Percentiles rank a stretch among this genome's conserved stretches.
Conservation (phyloP, 2,797 vertebrate species). For the Phyllotis vaccarum region DNA sequence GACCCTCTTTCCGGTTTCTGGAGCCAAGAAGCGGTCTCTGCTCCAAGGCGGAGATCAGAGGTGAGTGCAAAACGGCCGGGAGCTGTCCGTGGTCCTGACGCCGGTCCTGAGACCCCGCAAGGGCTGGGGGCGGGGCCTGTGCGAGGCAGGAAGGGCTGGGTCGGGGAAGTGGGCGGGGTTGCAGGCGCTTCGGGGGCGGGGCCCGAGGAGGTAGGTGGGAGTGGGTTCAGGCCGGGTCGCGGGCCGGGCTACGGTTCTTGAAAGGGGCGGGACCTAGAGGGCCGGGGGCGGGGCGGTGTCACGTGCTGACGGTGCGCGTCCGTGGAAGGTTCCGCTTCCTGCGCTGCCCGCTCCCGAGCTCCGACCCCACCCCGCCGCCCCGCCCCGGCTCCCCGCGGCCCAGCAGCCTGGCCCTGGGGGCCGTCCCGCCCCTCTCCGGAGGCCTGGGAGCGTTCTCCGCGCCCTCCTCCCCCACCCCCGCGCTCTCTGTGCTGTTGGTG, state of each 20-base stretch:
- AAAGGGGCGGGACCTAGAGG: neutral
- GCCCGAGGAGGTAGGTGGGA: neutral
- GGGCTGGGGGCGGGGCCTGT: neutral
- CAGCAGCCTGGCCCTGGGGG: conserved; percentile 43
- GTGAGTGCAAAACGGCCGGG: neutral
- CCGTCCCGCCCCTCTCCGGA: conserved; percentile 23
- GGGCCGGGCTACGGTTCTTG: neutral
- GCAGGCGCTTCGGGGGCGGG: neutral
- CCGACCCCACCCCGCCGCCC: conserved; percentile 54
- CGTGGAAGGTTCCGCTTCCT: conserved; percentile 64
- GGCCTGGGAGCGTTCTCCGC: conserved; percentile 72
- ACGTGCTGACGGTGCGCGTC: conserved; percentile 58
- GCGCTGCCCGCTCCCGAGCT: neutral
- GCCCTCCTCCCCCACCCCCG: conserved; percentile 53
- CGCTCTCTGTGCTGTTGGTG: conserved; percentile 89
- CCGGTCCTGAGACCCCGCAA: neutral
- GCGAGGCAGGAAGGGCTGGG: neutral
- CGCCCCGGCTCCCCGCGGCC: neutral
- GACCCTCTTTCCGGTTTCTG: neutral
- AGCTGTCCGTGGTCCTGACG: conserved; percentile 13
- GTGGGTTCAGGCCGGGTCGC: neutral
- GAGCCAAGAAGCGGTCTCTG: neutral
- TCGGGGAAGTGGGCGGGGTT: neutral
- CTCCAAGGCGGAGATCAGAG: neutral
- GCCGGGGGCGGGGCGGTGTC: conserved; percentile 49